phyloP scores from a whole-genome alignment of 2,797 vertebrate genomes.

The Anniella stebbinsi region DNA sequence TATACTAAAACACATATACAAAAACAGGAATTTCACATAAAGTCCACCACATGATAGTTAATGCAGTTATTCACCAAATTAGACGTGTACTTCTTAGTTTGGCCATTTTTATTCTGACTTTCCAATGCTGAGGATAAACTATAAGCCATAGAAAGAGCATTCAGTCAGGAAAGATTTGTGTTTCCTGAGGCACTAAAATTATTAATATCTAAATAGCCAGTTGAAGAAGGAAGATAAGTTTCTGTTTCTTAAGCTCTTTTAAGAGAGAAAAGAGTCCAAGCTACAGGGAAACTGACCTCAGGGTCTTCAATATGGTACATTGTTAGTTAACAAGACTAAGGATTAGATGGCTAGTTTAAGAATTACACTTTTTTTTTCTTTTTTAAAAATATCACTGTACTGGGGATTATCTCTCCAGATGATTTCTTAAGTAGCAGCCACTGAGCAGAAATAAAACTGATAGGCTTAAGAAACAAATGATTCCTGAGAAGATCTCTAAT shows the following conservation, averaged over 20 bases:
- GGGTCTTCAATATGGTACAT: slow-evolving; percentile 15
- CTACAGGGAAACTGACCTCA: not conserved
- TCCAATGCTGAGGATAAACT: not conserved
- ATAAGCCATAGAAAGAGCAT: not conserved
- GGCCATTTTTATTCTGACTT: not conserved
- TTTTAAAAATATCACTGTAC: not conserved
- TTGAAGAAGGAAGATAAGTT: not conserved
- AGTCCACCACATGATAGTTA: not conserved
- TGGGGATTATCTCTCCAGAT: slow-evolving; percentile 33
- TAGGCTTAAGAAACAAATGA: not conserved
- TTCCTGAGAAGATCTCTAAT: slow-evolving; percentile 11
- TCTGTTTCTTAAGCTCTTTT: not conserved
- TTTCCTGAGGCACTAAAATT: slow-evolving; percentile 8
- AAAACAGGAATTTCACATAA: not conserved
- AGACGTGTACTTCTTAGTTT: not conserved
- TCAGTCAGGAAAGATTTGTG: not conserved
- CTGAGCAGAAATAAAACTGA: slow-evolving; percentile 45
- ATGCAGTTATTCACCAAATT: slow-evolving; percentile 5
- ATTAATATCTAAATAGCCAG: slow-evolving; percentile 7
- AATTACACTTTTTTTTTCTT: not conserved
- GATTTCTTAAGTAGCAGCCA: slow-evolving; percentile 36
- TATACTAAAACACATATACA: not conserved
- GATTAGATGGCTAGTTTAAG: slow-evolving; percentile 30
- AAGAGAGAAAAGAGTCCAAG: not conserved
- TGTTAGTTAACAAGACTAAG: slow-evolving; percentile 34